phyloP scores from a whole-genome alignment of 2,113 vertebrate genomes.

The Regulus satrapa region DNA sequence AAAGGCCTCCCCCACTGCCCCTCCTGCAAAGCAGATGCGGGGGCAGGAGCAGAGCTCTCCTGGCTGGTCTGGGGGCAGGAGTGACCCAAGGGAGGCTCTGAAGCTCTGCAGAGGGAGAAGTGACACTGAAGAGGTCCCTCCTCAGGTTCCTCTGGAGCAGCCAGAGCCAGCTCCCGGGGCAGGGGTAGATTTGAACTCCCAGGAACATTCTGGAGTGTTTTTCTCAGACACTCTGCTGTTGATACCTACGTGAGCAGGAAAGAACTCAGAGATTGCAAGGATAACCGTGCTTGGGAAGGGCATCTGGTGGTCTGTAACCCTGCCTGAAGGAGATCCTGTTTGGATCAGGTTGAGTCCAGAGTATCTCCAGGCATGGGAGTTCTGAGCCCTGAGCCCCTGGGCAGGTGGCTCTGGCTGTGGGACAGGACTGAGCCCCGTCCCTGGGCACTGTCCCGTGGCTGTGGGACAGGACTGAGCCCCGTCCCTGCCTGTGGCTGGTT shows the following conservation, averaged over 20 bases:
- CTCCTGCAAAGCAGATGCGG: not conserved
- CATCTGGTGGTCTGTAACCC: not conserved
- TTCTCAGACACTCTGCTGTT: not conserved
- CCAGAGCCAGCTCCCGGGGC: not conserved
- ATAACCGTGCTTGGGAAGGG: not conserved
- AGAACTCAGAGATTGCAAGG: not conserved
- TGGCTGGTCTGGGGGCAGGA: not conserved
- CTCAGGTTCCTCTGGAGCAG: not conserved
- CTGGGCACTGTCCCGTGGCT: not conserved
- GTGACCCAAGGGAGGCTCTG: not conserved
- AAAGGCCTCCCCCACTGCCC: not conserved
- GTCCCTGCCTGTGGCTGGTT: not conserved
- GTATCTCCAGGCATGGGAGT: not conserved
- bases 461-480: not conserved
- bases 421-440: not conserved
- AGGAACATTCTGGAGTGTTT: not conserved
- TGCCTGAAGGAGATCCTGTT: not conserved
- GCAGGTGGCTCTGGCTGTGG: not conserved
- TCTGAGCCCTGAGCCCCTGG: not conserved
- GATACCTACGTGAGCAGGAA: not conserved
- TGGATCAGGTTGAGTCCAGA: not conserved
- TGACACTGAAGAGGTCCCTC: not conserved
- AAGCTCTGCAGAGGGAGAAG: not conserved
- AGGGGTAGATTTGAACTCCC: not conserved
- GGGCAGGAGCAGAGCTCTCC: not conserved